Evolutionary conservation across 2,888 invertebrate genomes (phyloP).

Genomic region (Odontothrips loti): DNA sequence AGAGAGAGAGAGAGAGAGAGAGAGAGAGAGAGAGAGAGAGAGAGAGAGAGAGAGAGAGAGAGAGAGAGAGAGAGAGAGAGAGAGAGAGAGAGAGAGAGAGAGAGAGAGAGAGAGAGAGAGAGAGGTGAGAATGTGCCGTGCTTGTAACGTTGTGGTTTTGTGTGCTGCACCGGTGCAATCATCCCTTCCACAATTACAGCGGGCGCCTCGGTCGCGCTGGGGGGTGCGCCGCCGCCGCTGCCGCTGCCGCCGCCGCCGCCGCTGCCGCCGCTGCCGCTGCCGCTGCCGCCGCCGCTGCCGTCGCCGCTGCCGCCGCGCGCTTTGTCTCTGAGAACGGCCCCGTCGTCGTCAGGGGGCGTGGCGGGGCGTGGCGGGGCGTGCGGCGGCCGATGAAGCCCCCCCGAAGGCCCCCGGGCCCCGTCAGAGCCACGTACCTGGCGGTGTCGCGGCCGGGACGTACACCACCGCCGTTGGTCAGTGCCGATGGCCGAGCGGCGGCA

Average conservation of each 20-base stretch:
- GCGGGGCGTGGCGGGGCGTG: slow-evolving; percentile 5
- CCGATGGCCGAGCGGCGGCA: background rate
- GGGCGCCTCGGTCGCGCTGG: background rate
- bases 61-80: background rate
- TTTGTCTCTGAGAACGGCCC: background rate
- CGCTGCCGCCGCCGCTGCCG: too few relatives aligned
- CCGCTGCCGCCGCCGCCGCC: background rate
- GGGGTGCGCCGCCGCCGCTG: too few relatives aligned
- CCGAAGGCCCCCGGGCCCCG: background rate
- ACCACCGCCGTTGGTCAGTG: too few relatives aligned
- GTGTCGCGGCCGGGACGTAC: too few relatives aligned
- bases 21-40: background rate
- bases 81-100: background rate
- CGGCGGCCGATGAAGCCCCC: background rate
- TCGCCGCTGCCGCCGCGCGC: background rate
- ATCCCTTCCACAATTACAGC: slow-evolving; percentile 10
- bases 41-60: too few relatives aligned
- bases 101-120: too few relatives aligned
- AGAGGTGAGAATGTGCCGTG: slow-evolving; percentile 19
- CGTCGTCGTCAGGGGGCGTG: background rate
- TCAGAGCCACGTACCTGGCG: too few relatives aligned
- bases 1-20: background rate
- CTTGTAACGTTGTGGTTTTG: background rate
- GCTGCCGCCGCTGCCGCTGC: background rate
- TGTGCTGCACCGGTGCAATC: background rate